Evolutionary conservation across 35 echinoderm and acorn worm genomes (phyloP).

Genomic region (Ptychodera flava): DNA sequence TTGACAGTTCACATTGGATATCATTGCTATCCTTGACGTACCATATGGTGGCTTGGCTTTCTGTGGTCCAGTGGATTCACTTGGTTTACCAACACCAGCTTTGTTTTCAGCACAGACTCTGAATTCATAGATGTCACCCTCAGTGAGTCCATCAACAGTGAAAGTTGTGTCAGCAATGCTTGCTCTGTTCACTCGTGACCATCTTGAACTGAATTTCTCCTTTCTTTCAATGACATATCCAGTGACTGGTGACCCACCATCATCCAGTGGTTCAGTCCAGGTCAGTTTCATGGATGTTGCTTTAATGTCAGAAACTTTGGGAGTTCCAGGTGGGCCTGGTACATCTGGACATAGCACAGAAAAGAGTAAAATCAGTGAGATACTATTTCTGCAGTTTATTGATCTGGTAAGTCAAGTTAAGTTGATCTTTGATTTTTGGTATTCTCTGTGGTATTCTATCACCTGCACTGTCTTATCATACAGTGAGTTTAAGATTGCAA

Average conservation of each 20-base stretch:
- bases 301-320: conserved; percentile 39
- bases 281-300: conserved; percentile 31
- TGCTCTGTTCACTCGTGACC: conserved; percentile 13
- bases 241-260: conserved; percentile 59
- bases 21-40: conserved; percentile 6
- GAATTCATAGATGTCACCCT: background rate
- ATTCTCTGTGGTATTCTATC: conserved; percentile 58
- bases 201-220: conserved; percentile 39
- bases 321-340: conserved; percentile 33
- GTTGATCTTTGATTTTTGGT: conserved; percentile 11
- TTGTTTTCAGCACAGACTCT: conserved; percentile 19
- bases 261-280: conserved; percentile 40
- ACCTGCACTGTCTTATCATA: conserved; percentile 48
- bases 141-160: conserved; percentile 11
- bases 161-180: background rate
- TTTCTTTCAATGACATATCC: conserved; percentile 62
- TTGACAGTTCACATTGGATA: too few species aligned
- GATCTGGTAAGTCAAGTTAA: conserved; percentile 66
- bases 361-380: too few species aligned
- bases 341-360: conserved; percentile 32
- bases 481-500: conserved; percentile 20
- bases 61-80: background rate
- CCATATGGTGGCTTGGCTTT: conserved; percentile 6
- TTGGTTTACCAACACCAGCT: conserved; percentile 6
- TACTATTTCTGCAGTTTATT: conserved; percentile 37